These are phyloP conservation scores for Rhimphoctona megacephalus DNA, from an alignment of 2,888 invertebrate species.

Conservation along the genomic window DNA sequence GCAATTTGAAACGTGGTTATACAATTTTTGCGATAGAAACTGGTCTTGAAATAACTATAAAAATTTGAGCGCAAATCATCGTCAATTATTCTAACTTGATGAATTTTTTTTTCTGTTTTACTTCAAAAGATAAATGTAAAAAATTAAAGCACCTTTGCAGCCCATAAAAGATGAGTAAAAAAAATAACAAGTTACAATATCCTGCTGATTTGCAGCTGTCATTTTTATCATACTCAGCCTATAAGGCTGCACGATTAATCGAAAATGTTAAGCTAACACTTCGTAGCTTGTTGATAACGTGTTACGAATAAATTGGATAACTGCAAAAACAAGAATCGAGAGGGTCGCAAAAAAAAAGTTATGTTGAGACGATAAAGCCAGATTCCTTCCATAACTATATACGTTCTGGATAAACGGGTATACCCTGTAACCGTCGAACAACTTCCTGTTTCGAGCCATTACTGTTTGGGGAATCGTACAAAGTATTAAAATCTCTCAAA, in stretches of 20 bases:
- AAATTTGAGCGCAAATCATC: neutral
- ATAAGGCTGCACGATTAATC: neutral
- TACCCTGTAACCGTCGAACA: conserved; percentile 10
- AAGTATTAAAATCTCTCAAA: neutral
- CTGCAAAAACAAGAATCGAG: conserved; percentile 30
- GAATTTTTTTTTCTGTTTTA: neutral
- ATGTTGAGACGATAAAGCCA: conserved; percentile 5
- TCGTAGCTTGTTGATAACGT: conserved; percentile 35
- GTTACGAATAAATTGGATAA: conserved; percentile 44
- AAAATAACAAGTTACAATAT: neutral
- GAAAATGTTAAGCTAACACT: conserved; percentile 17
- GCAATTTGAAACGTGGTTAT: neutral
- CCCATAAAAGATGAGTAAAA: neutral
- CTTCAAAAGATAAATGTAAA: neutral
- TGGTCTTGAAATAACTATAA: neutral
- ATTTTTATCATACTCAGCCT: neutral
- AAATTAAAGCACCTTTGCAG: neutral
- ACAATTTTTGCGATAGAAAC: neutral
- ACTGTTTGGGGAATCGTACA: neutral
- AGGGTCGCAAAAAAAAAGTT: conserved; percentile 28
- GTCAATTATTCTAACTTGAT: no score
- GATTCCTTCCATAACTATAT: conserved; percentile 21
- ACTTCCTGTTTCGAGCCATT: conserved; percentile 36
- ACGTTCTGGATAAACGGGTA: conserved; percentile 31
- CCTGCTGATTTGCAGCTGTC: neutral